phyloP scores from a whole-genome alignment of 2,797 vertebrate genomes.

The Schizothorax lantsangensis region DNA sequence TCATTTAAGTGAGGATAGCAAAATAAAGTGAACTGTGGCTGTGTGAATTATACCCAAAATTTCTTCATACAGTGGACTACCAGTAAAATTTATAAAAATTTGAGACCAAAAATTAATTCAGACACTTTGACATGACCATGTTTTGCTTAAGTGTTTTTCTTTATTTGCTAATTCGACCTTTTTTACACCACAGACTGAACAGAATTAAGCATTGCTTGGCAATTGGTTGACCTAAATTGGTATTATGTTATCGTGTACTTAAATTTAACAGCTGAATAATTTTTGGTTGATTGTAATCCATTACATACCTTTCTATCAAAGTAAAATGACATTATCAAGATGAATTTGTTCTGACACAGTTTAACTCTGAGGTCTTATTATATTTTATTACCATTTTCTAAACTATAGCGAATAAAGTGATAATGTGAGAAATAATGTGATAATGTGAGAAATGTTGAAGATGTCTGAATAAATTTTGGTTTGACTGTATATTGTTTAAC shows the following conservation, averaged over 20 bases:
- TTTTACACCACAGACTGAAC: too few relatives aligned
- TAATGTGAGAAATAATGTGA: background rate
- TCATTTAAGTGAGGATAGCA: too few relatives aligned
- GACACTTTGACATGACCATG: too few relatives aligned
- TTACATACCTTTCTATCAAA: background rate
- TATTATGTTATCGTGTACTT: background rate
- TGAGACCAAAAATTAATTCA: too few relatives aligned
- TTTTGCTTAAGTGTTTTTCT: too few relatives aligned
- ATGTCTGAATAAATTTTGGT: background rate
- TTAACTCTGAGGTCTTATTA: background rate
- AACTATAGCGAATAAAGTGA: background rate
- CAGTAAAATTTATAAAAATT: too few relatives aligned
- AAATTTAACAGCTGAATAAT: background rate
- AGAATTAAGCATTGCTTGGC: too few relatives aligned
- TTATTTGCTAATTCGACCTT: too few relatives aligned
- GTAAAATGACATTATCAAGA: background rate
- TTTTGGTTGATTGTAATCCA: background rate
- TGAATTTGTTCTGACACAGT: background rate
- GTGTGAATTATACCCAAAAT: too few relatives aligned
- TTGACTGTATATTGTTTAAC: background rate
- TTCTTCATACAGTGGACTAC: too few relatives aligned
- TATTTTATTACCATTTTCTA: background rate
- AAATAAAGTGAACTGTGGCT: too few relatives aligned
- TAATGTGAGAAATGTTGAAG: background rate
- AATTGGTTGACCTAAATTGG: background rate